phyloP scores from a whole-genome alignment of 2,797 vertebrate genomes.

The Bucorvus abyssinicus region DNA sequence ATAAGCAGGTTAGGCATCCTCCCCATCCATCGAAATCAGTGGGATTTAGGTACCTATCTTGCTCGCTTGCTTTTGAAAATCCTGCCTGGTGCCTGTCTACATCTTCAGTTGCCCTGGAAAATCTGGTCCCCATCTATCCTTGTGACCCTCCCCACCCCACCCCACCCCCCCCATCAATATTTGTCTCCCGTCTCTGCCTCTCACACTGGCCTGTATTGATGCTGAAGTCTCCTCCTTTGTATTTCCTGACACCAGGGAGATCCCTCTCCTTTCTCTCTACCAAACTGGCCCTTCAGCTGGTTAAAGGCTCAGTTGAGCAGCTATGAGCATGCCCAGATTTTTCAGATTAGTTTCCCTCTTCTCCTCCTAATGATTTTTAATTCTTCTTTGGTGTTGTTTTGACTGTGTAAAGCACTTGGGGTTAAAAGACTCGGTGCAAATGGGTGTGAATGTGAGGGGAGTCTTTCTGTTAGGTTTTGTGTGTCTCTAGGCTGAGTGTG shows the following conservation, averaged over 20 bases:
- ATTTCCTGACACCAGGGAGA: slow-evolving; percentile 5
- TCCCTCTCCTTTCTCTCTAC: neutral
- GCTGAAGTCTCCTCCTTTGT: slow-evolving; percentile 15
- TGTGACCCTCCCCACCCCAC: neutral
- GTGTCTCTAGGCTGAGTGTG: neutral
- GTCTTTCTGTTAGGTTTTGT: neutral
- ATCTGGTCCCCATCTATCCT: slow-evolving; percentile 13
- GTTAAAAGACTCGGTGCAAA: neutral
- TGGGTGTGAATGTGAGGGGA: neutral
- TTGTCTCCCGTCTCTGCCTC: neutral
- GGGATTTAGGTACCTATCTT: slow-evolving; percentile 19
- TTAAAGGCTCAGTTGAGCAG: slow-evolving; percentile 19
- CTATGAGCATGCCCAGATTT: neutral
- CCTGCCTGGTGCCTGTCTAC: slow-evolving; percentile 14
- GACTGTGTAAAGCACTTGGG: neutral
- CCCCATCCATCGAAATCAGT: neutral
- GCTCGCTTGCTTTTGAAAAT: slow-evolving; percentile 8
- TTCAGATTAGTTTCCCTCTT: slow-evolving; percentile 26
- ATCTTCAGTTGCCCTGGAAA: slow-evolving; percentile 25
- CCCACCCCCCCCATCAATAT: neutral
- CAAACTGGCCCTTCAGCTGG: neutral
- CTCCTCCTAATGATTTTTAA: neutral
- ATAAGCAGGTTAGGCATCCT: slow-evolving; percentile 46
- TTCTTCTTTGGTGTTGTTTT: neutral
- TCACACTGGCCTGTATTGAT: neutral